Evolutionary conservation across 2,888 invertebrate genomes (phyloP).

Genomic region (Epiperipatus broadwayi): DNA sequence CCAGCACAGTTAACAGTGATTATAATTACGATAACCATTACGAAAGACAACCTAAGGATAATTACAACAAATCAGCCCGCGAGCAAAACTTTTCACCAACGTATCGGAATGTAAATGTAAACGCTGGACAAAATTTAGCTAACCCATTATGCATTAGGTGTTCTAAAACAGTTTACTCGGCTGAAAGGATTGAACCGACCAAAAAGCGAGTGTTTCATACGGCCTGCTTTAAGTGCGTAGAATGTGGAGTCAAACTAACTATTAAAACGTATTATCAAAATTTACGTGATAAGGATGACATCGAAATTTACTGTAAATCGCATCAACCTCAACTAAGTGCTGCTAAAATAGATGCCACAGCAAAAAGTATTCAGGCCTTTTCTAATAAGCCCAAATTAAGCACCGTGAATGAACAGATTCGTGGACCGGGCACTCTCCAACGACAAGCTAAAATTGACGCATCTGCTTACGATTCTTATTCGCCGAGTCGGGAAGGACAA

Average conservation of each 20-base stretch:
- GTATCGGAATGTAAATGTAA: no score
- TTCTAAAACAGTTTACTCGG: slow-evolving; percentile 10
- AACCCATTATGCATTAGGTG: slow-evolving; percentile 12
- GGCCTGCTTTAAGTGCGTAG: slow-evolving; percentile 13
- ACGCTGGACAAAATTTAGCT: no score
- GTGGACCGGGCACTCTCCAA: no score
- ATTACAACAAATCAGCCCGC: no score
- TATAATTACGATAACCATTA: no score
- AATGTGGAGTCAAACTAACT: slow-evolving; percentile 12
- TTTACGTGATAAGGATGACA: slow-evolving; percentile 6
- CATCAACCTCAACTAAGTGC: slow-evolving; percentile 13
- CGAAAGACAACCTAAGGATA: no score
- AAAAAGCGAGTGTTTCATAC: slow-evolving; percentile 11
- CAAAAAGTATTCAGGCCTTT: slow-evolving; percentile 7
- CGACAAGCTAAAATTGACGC: no score
- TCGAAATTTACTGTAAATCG: slow-evolving; percentile 9
- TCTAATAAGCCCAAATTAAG: slow-evolving; percentile 11
- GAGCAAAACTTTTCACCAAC: no score
- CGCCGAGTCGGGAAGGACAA: no score
- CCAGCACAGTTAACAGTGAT: no score
- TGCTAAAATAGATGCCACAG: slow-evolving; percentile 9
- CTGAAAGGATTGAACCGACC: slow-evolving; percentile 11
- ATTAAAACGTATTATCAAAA: slow-evolving; percentile 9
- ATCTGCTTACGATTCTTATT: no score
- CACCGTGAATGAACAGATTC: slow-evolving; percentile 12